Evolutionary conservation across 2,797 vertebrate genomes (phyloP), one percentile per base, ranked within the genome.

Genomic region (Parotocinclus haroldoi): DNA sequence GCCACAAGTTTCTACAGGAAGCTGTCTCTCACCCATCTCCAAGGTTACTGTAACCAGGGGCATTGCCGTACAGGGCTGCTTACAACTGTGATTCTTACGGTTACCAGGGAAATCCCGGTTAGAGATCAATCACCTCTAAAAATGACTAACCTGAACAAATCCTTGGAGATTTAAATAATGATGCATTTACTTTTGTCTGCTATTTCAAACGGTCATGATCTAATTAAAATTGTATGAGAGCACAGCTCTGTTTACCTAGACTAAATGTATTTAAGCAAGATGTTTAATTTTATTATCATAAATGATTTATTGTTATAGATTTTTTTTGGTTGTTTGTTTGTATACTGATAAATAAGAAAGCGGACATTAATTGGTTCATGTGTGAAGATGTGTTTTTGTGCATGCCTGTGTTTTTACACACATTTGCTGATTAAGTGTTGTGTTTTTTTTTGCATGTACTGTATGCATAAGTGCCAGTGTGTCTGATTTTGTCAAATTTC

Each of bases 31-130:
- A 53, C 27, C 38, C 64, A 78, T 78, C 73, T 78, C 76, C 73
- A 76, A 73, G 73, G 76, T 78, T 76, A 76, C 76, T 11, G 68
- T 76, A 76, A 75, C 73, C 60, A 78, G 73, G 56, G 70, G 70
- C 66, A 76, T 78, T 71, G 71, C 67, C 7, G 42, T 73, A 42
- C 40, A 3, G 40, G 40, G 10, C 63, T 50, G 52, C 46, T 46
- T 73, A 70, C 56, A 71, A 68, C 56, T 61, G 53, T 58, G 61
- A 60, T 61, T 71, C 40, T 73, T 75, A 27, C 73, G 72, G 76
- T 78, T 68, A 71, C 76, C 68, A 73, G 73, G 69, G 73, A 76
- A 78, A 78, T 71, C 76, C 73, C 73, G 61, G 49, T 55, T 59
- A 67, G 72, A 67, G 55, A 62, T 62, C 45, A 39, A 19, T 42